phyloP scores from a whole-genome alignment of 2,113 vertebrate genomes.

The Crotalus helleri region DNA sequence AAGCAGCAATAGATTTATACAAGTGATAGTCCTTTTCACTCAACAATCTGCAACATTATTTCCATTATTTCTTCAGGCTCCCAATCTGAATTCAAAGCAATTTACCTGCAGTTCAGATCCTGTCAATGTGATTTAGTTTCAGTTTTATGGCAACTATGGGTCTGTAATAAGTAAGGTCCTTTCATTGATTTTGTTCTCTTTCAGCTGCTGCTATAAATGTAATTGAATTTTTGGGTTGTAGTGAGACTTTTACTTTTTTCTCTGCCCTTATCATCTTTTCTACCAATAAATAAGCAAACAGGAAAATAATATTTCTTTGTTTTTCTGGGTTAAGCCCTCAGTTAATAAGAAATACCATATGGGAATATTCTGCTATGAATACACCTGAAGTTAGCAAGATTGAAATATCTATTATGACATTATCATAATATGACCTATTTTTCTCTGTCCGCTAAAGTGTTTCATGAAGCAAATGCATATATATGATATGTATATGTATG shows the following conservation, averaged over 20 bases:
- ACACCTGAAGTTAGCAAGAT: conserved; percentile 10
- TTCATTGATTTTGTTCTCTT: conserved; percentile 80
- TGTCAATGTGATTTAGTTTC: conserved; percentile 79
- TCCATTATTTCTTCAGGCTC: conserved; percentile 76
- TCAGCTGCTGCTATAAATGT: conserved; percentile 75
- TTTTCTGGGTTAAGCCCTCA: conserved; percentile 39
- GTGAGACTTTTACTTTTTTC: neutral
- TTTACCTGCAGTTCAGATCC: conserved; percentile 79
- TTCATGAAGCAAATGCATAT: neutral
- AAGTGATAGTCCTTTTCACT: conserved; percentile 56
- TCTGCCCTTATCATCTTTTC: conserved; percentile 56
- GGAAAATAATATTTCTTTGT: conserved; percentile 26
- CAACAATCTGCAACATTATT: conserved; percentile 65
- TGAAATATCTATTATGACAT: conserved; percentile 10
- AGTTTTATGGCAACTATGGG: conserved; percentile 76
- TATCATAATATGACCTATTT: conserved; percentile 32
- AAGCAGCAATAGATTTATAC: conserved; percentile 47
- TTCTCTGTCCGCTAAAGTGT: neutral
- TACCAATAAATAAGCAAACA: conserved; percentile 54
- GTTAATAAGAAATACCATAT: conserved; percentile 57
- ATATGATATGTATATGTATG: too few species aligned
- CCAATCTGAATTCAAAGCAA: conserved; percentile 75
- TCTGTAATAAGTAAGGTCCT: conserved; percentile 77
- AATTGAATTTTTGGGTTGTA: conserved; percentile 71
- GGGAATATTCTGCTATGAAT: conserved; percentile 27